A percentile compares a stretch with the other conserved stretches of the same genome.
These are phyloP conservation scores for Polydrusus pterygomalis DNA, from an alignment of 2,888 invertebrate species.

Conservation along the genomic window DNA sequence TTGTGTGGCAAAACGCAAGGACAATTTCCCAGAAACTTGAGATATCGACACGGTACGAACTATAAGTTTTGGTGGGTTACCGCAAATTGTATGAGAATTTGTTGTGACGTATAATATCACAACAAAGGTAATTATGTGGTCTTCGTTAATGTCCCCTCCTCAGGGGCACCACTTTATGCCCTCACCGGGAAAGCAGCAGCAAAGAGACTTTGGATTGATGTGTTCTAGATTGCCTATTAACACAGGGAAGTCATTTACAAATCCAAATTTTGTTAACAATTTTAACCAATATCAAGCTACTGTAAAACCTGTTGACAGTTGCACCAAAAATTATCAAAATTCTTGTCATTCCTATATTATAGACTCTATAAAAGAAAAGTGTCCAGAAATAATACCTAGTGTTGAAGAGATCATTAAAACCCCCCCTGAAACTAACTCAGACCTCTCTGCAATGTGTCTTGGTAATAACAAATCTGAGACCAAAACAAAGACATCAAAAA, in stretches of 20 bases:
- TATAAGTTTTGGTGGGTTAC: constrained; percentile 38
- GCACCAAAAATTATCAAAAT: constrained; percentile 46
- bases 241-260: constrained; percentile 55
- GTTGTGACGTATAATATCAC: constrained; percentile 37
- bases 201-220: constrained; percentile 49
- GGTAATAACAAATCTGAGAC: neutral
- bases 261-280: constrained; percentile 59
- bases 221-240: constrained; percentile 34
- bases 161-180: constrained; percentile 17
- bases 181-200: constrained; percentile 49
- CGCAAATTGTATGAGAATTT: constrained; percentile 20
- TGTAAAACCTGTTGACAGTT: constrained; percentile 27
- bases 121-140: constrained; percentile 33
- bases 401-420: neutral
- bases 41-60: constrained; percentile 20
- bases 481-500: constrained; percentile 7
- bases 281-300: constrained; percentile 4
- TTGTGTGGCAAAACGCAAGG: constrained; percentile 33
- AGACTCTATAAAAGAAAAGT: constrained; percentile 53
- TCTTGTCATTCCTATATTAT: constrained; percentile 56
- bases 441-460: neutral
- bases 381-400: constrained; percentile 44
- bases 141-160: constrained; percentile 30
- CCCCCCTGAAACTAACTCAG: neutral
- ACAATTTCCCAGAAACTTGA: constrained; percentile 17